These are phyloP conservation scores for Miltochrista miniata DNA, from an alignment of 2,888 invertebrate genomes.

Conservation along the genomic window DNA sequence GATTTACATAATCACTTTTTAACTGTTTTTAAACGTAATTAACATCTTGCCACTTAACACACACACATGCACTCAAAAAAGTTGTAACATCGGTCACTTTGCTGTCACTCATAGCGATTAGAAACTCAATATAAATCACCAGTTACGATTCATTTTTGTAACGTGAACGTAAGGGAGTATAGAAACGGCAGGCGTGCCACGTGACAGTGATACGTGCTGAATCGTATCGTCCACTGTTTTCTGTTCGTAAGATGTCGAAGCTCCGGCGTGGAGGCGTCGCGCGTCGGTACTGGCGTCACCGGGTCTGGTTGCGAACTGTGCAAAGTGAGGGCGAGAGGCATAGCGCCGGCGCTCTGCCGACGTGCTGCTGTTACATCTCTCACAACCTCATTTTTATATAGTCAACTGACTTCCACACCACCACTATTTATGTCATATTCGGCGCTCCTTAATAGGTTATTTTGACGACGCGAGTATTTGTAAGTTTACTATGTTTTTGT, in stretches of 20 bases:
- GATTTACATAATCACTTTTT: slow-evolving; percentile 54
- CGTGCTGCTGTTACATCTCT: slow-evolving; percentile 61
- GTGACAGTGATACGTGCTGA: slow-evolving; percentile 35
- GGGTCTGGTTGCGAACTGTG: slow-evolving; percentile 69
- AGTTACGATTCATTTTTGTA: slow-evolving; percentile 22
- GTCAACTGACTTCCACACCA: slow-evolving; percentile 81
- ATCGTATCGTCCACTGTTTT: slow-evolving; percentile 27
- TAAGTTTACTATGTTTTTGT: slow-evolving; percentile 62
- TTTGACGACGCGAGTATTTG: slow-evolving; percentile 74
- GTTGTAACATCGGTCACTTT: slow-evolving; percentile 44
- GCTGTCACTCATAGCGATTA: slow-evolving; percentile 54
- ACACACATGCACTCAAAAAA: slow-evolving; percentile 60
- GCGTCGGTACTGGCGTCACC: slow-evolving; percentile 72
- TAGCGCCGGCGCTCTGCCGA: slow-evolving; percentile 77
- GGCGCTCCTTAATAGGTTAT: slow-evolving; percentile 77
- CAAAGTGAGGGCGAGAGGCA: slow-evolving; percentile 60
- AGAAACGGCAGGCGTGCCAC: slow-evolving; percentile 22
- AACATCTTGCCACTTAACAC: slow-evolving; percentile 67
- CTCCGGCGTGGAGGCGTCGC: slow-evolving; percentile 50
- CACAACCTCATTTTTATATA: slow-evolving; percentile 80
- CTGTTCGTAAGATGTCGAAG: slow-evolving; percentile 36
- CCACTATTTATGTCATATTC: slow-evolving; percentile 81
- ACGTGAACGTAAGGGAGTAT: slow-evolving; percentile 2
- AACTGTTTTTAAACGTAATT: slow-evolving; percentile 49
- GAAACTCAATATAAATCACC: slow-evolving; percentile 21